A percentile compares a stretch with the other conserved stretches of the same genome.
These are phyloP conservation scores for Eulithis testata DNA, from an alignment of 2,888 invertebrate genomes.

Conservation along the genomic window DNA sequence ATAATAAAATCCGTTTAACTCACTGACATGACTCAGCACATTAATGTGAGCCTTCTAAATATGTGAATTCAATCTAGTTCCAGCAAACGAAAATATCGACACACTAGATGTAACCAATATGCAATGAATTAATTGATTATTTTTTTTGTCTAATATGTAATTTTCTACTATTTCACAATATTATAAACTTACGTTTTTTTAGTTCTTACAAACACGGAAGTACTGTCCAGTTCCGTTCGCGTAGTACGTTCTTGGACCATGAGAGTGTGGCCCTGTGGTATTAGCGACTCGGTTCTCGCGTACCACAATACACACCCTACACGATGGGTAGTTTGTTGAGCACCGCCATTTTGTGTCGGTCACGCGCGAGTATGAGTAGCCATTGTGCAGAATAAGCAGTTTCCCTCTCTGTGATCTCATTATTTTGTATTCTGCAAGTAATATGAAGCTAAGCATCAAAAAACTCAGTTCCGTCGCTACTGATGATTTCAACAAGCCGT, in stretches of 20 bases:
- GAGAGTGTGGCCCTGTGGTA: conserved; percentile 10
- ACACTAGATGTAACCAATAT: too few relatives aligned
- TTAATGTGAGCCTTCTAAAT: too few relatives aligned
- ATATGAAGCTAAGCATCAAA: too few relatives aligned
- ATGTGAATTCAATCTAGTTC: too few relatives aligned
- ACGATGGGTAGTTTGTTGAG: conserved; percentile 18
- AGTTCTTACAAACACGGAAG: conserved; percentile 1
- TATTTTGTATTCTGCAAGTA: conserved; percentile 10
- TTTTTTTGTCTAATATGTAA: too few relatives aligned
- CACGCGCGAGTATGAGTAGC: conserved; percentile 20
- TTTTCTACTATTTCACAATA: too few relatives aligned
- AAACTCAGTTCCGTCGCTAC: too few relatives aligned
- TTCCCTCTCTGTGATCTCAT: conserved; percentile 21
- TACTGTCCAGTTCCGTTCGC: conserved; percentile 2
- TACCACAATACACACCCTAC: conserved; percentile 17
- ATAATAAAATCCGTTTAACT: too few relatives aligned
- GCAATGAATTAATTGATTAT: too few relatives aligned
- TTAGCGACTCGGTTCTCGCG: not conserved
- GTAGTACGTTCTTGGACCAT: conserved; percentile 6
- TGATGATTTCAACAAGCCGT: too few relatives aligned
- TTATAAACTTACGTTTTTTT: not conserved
- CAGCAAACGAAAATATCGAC: too few relatives aligned
- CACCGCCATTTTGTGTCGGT: conserved; percentile 23
- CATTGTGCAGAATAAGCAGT: conserved; percentile 20
- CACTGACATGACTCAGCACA: too few relatives aligned